Base-by-base conservation (phyloP, 1,140 invertebrate species). In the Hypsibius dujardini region DNA sequence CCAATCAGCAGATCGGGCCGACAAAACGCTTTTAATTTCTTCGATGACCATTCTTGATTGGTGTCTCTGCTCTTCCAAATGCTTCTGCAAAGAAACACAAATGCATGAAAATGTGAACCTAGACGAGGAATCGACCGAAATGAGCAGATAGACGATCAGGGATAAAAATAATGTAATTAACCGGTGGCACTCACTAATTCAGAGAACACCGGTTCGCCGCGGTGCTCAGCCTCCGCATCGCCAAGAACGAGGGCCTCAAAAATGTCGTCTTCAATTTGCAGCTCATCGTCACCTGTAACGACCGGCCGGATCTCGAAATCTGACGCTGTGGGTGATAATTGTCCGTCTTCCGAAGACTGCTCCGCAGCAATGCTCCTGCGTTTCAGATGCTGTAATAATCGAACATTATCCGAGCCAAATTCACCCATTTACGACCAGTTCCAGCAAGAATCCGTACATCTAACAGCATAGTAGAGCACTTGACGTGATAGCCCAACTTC, bases 401-500 rank as follows among this genome's bases (percentile, higher is more conserved):
- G n/a, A n/a, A n/a, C n/a, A n/a, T n/a, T n/a, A n/a, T n/a, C n/a
- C n/a, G n/a, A n/a, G n/a, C n/a, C 50, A 7, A 56, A 56, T 7
- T 56, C 7, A 56, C 50, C n/a, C 7, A 56, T 56, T 56, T 7
- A 56, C 7, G 50, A 56, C 45, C 42, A 3, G 7, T 67, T 14
- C 12, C 3, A 14, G 62, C 42, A 3, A 12, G 62, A 14, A 7
- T 42, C 12, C 62, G 12, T 42, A 67, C 62, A 67, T 67, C 62
- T 3, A 67, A 42, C 42, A 67, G 42, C 7, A 67, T 7, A 3
- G 7, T 67, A 42, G 12, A 67, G 45, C 62, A 67, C 42, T 67
- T 67, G 7, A 67, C 42, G 42, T 67, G 62, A 42, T 67, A 67
- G 45, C 62, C 62, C 62, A 67, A 42, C 62, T 67, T 67, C 62